phyloP scores from a whole-genome alignment of 2,113 vertebrate species.

The Apodemus sylvaticus region DNA sequence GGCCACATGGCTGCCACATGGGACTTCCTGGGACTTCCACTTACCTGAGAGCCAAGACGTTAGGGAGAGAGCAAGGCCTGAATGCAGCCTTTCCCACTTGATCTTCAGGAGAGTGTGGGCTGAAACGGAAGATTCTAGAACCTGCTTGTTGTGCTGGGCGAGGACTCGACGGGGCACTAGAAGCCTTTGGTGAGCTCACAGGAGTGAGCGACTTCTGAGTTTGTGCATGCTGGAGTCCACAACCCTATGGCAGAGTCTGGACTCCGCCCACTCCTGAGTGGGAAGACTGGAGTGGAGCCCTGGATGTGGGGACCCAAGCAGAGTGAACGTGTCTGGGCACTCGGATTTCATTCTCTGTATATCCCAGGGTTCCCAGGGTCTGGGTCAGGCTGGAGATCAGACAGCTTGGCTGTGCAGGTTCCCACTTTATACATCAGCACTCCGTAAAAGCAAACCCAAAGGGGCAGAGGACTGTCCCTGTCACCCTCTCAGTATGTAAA shows the following conservation, averaged over 20 bases:
- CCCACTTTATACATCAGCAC: neutral
- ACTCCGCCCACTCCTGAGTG: rapidly evolving
- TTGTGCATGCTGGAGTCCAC: rapidly evolving
- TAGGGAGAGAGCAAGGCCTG: too few relatives aligned
- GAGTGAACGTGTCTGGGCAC: rapidly evolving
- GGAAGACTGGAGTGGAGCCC: neutral
- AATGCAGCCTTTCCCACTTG: rapidly evolving
- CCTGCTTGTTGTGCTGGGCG: neutral
- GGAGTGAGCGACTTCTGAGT: rapidly evolving
- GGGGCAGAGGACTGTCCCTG: neutral
- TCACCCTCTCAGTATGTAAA: neutral
- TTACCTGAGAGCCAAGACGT: rapidly evolving
- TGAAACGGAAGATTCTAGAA: neutral
- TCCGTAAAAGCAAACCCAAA: neutral
- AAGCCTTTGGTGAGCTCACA: neutral
- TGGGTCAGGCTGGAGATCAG: neutral
- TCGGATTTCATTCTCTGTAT: rapidly evolving
- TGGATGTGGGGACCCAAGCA: neutral
- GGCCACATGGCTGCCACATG: rapidly evolving
- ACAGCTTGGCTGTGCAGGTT: rapidly evolving
- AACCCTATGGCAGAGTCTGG: rapidly evolving
- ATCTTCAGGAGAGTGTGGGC: neutral
- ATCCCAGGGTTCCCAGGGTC: neutral
- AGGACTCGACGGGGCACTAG: rapidly evolving
- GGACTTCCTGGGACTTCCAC: neutral